Evolutionary conservation across 2,888 invertebrate genomes (phyloP), one percentile per base, ranked within the genome.

Genomic region (Drosophila kambysellisi): DNA sequence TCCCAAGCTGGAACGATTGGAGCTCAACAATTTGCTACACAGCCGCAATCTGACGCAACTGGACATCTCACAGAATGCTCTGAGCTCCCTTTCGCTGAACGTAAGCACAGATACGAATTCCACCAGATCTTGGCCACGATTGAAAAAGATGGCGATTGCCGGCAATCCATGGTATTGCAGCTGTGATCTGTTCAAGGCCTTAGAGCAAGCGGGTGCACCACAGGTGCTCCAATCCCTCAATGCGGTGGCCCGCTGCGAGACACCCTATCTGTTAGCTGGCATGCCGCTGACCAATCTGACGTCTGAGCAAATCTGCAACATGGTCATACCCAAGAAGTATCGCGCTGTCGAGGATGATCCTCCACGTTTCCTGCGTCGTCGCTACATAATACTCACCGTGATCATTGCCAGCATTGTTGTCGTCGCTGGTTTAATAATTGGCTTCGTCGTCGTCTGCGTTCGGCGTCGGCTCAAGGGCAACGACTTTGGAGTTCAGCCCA

Each of bases 131-230:
- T 93, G 93, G 92, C 86, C 93, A 2, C 91, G 94, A 53, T 84
- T 96, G 64, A 94, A 94, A 30, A 92, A 93, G 8, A 88, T 96
- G 54, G 94, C 95, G 75, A 94, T 95, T 90, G 93, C 94, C 2
- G 94, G 94, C n/a, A 96, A 96, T 93, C 94, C 94, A 61, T 95
- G 96, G 94, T 92, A 94, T 48, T 96, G 96, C 89, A 95, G 95
- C 88, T 96, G 96, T 88, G 88, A 84, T 4, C 73, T 93, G 57
- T 56, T 92, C 50, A 83, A 89, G 63, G 91, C 93, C 6, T 76
- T 94, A 12, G 90, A 92, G 68, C 81, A 78, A 35, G 80, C 84
- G 17, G 91, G 90, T 4, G 70, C 80, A 0, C 79, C 85, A 3
- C 73, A 84, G 17, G 70, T 82, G 29, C 82, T 80, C 3, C 76